Base-by-base conservation (phyloP, 64 coral and sea anemone genomes). In the Actinia tenebrosa region DNA sequence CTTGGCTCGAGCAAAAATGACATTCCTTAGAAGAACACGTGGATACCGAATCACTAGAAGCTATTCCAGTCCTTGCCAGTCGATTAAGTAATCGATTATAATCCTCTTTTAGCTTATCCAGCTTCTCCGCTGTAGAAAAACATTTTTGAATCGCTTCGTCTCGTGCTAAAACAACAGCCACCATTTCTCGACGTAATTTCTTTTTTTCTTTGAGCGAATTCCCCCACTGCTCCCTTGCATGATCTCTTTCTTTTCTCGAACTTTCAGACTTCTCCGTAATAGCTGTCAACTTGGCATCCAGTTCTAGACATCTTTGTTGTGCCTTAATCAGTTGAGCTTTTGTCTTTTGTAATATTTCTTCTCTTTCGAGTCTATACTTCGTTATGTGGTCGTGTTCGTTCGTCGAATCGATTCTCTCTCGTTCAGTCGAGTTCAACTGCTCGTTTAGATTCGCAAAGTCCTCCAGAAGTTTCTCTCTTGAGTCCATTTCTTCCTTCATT, bases 141-240 rank as follows among this genome's bases (percentile, higher is more conserved):
- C 93, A 95, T 37, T 94, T 92, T 58, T 95, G 97, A 66, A 99
- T 95, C 17, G 97, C 97, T 72, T 99, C 93, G 45, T 99, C 97
- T 46, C 97, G 87, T 3, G 97, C 91, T 81, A 92, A 84, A 52
- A 91, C 89, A 46, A 93, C 86, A 13, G 68, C 72, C 17, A 88
- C 93, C 46, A 90, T 99, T 23, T 99, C 97, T 0, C 97, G 88
- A 11, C 95, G 90, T 19, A 99, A 64, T 84, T 90, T 91, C 46
- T 99, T 99, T 18, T 91, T 90, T 75, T 99, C 97, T 66, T 99
- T 99, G 1, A 99, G 93, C 7, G 91, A 89, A 15, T 95, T 88
- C 53, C 93, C 90, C 97, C 97, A 99, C 22, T 99, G 97, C 25
- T 99, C 93, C 44, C 92, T 94, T 1, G 93, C 93, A 56, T 99